Evolutionary conservation across 2,888 invertebrate species (phyloP).

Genomic region (Psylliodes chrysocephalus): DNA sequence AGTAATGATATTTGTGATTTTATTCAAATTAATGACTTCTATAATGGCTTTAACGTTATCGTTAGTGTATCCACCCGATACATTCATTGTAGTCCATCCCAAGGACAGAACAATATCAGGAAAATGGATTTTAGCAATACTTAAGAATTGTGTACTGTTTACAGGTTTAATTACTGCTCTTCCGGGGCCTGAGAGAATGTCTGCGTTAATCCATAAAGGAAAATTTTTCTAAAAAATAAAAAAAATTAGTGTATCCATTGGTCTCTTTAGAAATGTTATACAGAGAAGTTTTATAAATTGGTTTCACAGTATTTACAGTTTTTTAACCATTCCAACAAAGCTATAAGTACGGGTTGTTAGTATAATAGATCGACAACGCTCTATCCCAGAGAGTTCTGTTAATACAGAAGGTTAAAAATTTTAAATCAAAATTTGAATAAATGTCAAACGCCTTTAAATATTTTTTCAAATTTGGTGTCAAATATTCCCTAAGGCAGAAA

Average conservation of each 20-base stretch:
- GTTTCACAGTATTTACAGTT: too few species aligned
- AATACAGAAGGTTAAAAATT: too few species aligned
- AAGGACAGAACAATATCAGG: slow-evolving; percentile 77
- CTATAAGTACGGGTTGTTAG: too few species aligned
- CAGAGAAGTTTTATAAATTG: too few species aligned
- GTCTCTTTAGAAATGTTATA: slow-evolving; percentile 59
- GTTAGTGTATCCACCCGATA: slow-evolving; percentile 65
- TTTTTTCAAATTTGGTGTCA: too few species aligned
- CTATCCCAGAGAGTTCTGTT: too few species aligned
- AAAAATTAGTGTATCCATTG: neutral
- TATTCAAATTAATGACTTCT: slow-evolving; percentile 67
- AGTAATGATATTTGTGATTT: slow-evolving; percentile 76
- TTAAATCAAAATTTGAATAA: too few species aligned
- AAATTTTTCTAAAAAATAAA: slow-evolving; percentile 71
- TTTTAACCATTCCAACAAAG: too few species aligned
- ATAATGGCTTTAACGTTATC: slow-evolving; percentile 78
- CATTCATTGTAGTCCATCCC: slow-evolving; percentile 74
- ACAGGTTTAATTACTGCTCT: slow-evolving; percentile 71
- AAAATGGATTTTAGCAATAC: slow-evolving; percentile 67
- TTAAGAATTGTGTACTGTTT: slow-evolving; percentile 73
- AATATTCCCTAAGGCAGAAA: too few species aligned
- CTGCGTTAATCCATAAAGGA: slow-evolving; percentile 90
- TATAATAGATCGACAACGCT: too few species aligned
- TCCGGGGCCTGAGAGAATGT: slow-evolving; percentile 82
- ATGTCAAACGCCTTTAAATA: too few species aligned